phyloP scores from a whole-genome alignment of 30 jellyfish, hydroid and myxozoan genomes.

The Hydractinia symbiolongicarpus region DNA sequence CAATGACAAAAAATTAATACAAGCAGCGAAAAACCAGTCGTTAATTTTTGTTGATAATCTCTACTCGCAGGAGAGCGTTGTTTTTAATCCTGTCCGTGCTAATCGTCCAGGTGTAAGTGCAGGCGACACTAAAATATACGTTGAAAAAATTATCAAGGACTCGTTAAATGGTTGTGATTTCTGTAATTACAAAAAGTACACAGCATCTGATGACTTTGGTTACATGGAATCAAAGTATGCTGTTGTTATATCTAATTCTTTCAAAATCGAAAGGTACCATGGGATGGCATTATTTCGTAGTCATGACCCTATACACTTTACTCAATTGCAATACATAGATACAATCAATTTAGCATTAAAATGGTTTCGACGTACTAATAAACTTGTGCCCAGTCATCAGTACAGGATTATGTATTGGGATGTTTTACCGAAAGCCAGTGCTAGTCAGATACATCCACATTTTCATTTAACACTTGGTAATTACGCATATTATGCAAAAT shows the following conservation, averaged over 20 bases:
- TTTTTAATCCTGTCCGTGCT: constrained; percentile 89
- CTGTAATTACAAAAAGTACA: constrained; percentile 56
- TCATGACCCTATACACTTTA: constrained; percentile 58
- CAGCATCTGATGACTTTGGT: constrained; percentile 83
- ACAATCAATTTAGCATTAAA: constrained; percentile 68
- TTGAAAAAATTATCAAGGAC: constrained; percentile 22
- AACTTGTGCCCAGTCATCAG: constrained; percentile 56
- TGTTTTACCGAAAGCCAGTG: constrained; percentile 90
- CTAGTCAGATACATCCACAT: constrained; percentile 97
- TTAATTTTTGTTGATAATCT: constrained; percentile 68
- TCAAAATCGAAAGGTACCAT: constrained; percentile 78
- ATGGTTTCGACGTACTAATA: constrained; percentile 66
- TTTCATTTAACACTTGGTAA: constrained; percentile 74
- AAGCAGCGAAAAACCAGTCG: constrained; percentile 62
- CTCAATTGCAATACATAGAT: constrained; percentile 54
- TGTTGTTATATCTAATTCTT: constrained; percentile 70
- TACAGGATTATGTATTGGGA: constrained; percentile 90
- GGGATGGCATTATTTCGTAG: constrained; percentile 68
- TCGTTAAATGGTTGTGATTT: constrained; percentile 54
- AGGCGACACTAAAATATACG: constrained; percentile 47
- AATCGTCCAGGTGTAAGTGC: constrained; percentile 86
- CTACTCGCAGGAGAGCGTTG: constrained; percentile 84
- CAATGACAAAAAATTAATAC: constrained; percentile 48
- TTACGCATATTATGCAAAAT: constrained; percentile 69
- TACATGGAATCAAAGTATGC: constrained; percentile 70